Evolutionary conservation across 1,140 invertebrate species (phyloP).

Genomic region (Ceratina australensis): DNA sequence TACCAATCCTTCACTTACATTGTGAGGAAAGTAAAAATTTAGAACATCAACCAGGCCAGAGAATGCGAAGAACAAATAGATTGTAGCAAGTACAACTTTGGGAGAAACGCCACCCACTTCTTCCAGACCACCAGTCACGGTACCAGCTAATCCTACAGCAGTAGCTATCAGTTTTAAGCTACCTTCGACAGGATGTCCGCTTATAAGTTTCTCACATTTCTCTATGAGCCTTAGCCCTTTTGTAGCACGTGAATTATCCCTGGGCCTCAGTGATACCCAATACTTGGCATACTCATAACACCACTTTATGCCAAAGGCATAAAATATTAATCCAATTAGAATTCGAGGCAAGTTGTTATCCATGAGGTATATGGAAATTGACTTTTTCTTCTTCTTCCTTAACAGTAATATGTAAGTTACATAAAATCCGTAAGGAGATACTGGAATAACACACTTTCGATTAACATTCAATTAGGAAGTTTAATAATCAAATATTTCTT

Average conservation of each 20-base stretch:
- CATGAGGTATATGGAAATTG: constrained; percentile 3
- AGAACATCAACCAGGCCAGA: constrained; percentile 77
- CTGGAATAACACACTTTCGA: not conserved
- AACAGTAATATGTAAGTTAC: not conserved
- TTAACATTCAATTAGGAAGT: not conserved
- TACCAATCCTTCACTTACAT: constrained; percentile 68
- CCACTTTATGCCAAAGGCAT: constrained; percentile 72
- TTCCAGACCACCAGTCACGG: constrained; percentile 62
- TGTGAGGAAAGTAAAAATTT: constrained; percentile 74
- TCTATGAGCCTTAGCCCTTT: constrained; percentile 45
- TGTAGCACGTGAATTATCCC: constrained; percentile 46
- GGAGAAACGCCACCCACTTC: constrained; percentile 63
- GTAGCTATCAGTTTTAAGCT: constrained; percentile 70
- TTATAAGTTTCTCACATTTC: constrained; percentile 60
- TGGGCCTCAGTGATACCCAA: constrained; percentile 54
- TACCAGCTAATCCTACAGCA: constrained; percentile 66
- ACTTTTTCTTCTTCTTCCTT: not conserved
- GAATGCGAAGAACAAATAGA: constrained; percentile 77
- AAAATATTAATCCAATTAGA: constrained; percentile 69
- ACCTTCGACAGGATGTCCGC: constrained; percentile 68
- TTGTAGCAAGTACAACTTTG: constrained; percentile 75
- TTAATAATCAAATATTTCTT: not conserved
- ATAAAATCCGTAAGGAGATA: not conserved
- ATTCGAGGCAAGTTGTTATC: constrained; percentile 64
- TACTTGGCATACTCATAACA: constrained; percentile 72